Evolutionary conservation across 1,140 invertebrate genomes (phyloP).

Genomic region (Lepidurus packardi): DNA sequence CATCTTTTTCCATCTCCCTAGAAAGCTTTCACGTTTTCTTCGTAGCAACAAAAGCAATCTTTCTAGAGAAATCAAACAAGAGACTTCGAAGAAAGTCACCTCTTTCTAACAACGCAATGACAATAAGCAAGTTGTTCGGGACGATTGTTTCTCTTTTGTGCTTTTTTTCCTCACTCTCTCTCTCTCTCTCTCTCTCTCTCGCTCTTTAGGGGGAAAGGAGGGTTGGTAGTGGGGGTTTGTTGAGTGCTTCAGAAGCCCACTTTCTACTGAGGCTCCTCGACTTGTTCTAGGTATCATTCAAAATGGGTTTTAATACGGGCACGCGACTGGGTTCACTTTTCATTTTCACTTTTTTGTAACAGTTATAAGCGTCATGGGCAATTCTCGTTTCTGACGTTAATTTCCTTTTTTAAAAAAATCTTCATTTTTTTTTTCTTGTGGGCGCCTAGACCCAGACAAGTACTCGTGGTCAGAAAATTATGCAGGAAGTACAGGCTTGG

Average conservation of each 20-base stretch:
- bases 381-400: no score
- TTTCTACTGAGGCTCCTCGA: no score
- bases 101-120: neutral
- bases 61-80: neutral
- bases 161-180: neutral
- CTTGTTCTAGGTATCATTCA: no score
- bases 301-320: no score
- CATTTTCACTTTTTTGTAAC: no score
- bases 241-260: no score
- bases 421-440: conserved; percentile 32
- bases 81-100: neutral
- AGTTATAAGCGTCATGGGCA: no score
- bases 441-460: conserved; percentile 50
- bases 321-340: no score
- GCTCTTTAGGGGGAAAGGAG: no score
- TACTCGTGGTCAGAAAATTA: conserved; percentile 71
- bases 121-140: neutral
- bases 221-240: no score
- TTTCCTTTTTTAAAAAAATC: no score
- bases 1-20: neutral
- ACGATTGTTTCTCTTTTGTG: neutral
- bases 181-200: neutral
- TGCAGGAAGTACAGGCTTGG: conserved; percentile 63
- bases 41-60: no score
- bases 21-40: neutral